Evolutionary conservation across 1,140 invertebrate genomes (phyloP), one percentile per base, ranked within the genome.

Genomic region (Drosophila setifemur): DNA sequence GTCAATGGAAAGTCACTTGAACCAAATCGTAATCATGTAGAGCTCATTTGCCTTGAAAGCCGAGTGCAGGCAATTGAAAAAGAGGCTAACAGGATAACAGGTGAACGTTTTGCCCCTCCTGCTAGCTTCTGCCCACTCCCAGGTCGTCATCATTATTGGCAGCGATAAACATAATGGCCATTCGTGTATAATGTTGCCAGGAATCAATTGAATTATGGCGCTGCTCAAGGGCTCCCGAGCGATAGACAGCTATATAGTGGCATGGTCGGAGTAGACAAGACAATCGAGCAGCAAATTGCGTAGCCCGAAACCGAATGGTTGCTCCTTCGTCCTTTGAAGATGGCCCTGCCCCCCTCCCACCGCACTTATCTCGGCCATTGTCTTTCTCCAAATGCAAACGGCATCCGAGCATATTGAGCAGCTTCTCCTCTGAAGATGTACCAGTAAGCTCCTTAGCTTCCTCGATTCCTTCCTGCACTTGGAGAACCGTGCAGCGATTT

Each of bases 201-300:
- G 76, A 75, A 61, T 87, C 81, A 73, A 87, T 86, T 86, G 82
- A 85, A 81, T 86, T 85, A 85, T 85, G 76, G 68, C 53, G 44
- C 70, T 67, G 43, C 44, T 55, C 44, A 47, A 73, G 50, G 60
- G 37, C 70, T 73, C 39, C 29, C 33, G 1, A 43, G 12, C 64
- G 67, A 42, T 40, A 31, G 35, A 49, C 11, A 63, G 54, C 43
- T 33, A 21, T 39, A 33, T 42, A 52, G 28, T 18, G 35, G 21
- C 19, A 35, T 25, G n/a, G 26, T 45, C 35, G 23, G 43, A 12
- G 42, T 14, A 55, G 52, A 48, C 57, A 73, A 85, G 69, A 85
- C 79, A 85, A 85, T 85, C 77, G 81, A 85, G 75, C 81, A 86
- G 74, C 81, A 85, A 85, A 85, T 85, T 86, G 81, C 77, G 75